Conservation (phyloP, 2,113 vertebrate genomes). For the Romanogobio albipinnatus region DNA sequence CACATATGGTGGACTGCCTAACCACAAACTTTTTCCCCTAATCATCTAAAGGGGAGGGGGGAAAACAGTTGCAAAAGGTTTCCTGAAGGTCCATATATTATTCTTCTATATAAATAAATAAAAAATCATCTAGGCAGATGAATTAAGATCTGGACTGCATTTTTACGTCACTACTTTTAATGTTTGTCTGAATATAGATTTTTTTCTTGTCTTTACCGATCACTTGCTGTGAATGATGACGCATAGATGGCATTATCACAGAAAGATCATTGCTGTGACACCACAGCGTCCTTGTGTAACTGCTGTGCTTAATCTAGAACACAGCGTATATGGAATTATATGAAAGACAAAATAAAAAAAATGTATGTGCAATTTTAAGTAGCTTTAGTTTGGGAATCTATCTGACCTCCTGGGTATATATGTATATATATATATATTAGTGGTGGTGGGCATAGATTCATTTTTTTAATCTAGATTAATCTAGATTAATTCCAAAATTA, state of each 20-base stretch:
- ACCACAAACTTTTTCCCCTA: not conserved
- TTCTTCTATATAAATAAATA: not conserved
- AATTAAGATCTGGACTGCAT: not conserved
- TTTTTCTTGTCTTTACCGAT: not conserved
- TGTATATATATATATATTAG: too few relatives aligned
- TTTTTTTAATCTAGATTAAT: too few relatives aligned
- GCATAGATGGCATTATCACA: not conserved
- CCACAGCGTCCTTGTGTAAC: not conserved
- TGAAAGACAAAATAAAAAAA: not conserved
- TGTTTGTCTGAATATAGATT: not conserved
- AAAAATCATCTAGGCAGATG: not conserved
- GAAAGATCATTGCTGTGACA: slow-evolving; percentile 12
- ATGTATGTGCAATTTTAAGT: too few relatives aligned
- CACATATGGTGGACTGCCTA: slow-evolving; percentile 48
- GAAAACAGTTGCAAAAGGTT: not conserved
- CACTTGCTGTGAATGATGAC: not conserved
- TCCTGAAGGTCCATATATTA: not conserved
- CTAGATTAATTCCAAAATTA: too few relatives aligned
- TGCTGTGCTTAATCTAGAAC: not conserved
- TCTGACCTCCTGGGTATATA: too few relatives aligned
- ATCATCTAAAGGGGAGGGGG: not conserved
- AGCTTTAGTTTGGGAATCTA: too few relatives aligned
- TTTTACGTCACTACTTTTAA: not conserved
- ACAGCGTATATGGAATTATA: not conserved
- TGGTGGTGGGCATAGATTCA: too few relatives aligned